Conservation (phyloP, 1,140 invertebrate genomes). For the Drosophila sp. region DNA sequence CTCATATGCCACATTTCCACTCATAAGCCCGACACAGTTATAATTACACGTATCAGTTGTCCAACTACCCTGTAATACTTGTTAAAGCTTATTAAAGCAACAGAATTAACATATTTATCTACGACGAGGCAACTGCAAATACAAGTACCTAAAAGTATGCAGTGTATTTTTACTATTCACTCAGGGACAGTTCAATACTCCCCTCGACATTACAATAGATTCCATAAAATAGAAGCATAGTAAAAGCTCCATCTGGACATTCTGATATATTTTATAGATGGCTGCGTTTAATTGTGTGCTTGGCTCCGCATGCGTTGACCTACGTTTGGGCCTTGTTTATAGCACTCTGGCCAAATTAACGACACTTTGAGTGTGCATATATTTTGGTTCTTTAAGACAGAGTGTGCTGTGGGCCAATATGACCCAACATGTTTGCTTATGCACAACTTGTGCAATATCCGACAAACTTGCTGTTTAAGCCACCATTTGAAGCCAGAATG, state of each 20-base stretch:
- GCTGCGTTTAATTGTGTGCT: constrained; percentile 58
- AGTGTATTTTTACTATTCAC: not conserved
- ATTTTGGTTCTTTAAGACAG: constrained; percentile 37
- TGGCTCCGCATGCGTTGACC: constrained; percentile 30
- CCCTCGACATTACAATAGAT: not conserved
- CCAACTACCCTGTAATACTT: constrained; percentile 10
- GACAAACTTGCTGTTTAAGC: not conserved
- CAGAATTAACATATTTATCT: no score
- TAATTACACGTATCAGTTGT: not conserved
- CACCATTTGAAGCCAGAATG: not conserved
- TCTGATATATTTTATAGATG: constrained; percentile 57
- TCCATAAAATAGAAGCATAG: not conserved
- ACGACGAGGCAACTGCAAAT: no score
- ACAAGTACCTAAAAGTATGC: not conserved
- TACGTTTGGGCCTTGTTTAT: constrained; percentile 35
- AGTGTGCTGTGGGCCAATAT: not conserved
- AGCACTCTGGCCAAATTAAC: constrained; percentile 21
- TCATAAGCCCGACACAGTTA: not conserved
- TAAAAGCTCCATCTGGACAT: constrained; percentile 23
- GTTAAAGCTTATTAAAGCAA: not conserved
- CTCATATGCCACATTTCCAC: constrained; percentile 50
- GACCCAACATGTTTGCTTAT: constrained; percentile 21
- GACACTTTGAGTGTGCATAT: constrained; percentile 41
- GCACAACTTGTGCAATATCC: constrained; percentile 37
- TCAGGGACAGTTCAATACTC: not conserved